phyloP scores from a whole-genome alignment of 1,140 invertebrate genomes.

The Brachionus rotundiformis region DNA sequence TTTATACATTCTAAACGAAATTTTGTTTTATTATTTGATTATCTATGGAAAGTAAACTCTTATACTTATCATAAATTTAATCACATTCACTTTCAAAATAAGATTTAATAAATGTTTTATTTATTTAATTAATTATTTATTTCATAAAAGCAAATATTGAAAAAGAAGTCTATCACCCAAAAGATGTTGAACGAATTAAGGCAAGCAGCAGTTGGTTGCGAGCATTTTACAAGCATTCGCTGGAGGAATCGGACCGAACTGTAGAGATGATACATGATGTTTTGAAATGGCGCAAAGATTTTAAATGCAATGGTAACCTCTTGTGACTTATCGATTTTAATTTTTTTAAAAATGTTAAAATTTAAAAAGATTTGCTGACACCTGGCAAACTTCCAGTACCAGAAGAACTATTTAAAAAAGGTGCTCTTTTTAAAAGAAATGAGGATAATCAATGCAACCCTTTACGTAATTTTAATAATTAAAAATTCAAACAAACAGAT shows the following conservation, averaged over 20 bases:
- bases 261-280: slow-evolving; percentile 6
- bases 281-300: slow-evolving; percentile 42
- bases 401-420: slow-evolving; percentile 26
- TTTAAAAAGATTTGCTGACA: background rate
- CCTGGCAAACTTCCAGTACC: slow-evolving; percentile 10
- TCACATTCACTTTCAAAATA: no score
- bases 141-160: background rate
- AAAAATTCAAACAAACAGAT: slow-evolving; percentile 42
- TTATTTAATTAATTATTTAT: background rate
- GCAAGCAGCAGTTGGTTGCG: slow-evolving; percentile 33
- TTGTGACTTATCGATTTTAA: no score
- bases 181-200: slow-evolving; percentile 46
- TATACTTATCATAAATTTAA: no score
- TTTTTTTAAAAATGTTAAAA: no score
- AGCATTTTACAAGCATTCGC: slow-evolving; percentile 40
- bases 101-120: background rate
- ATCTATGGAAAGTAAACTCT: no score
- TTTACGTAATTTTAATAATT: slow-evolving; percentile 17
- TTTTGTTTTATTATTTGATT: no score
- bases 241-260: background rate
- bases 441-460: slow-evolving; percentile 46
- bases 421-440: slow-evolving; percentile 10
- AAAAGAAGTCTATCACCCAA: slow-evolving; percentile 21
- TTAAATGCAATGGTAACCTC: slow-evolving; percentile 32
- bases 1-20: no score